Conservation (phyloP, 2,113 vertebrate genomes). For the Mobula birostris region DNA sequence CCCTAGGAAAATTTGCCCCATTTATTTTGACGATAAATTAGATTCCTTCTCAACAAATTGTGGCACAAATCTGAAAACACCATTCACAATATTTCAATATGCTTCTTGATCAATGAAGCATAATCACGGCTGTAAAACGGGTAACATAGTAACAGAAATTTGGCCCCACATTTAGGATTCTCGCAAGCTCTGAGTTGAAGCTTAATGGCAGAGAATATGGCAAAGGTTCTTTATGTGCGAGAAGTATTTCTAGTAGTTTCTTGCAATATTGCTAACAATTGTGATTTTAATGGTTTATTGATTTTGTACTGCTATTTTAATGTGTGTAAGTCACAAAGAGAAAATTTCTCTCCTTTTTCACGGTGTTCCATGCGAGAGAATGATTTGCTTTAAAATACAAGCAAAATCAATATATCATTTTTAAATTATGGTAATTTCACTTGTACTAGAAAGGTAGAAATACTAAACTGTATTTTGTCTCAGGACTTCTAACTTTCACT, state of each 20-base stretch:
- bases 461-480: background rate
- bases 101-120: too few relatives aligned
- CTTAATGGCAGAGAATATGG: background rate
- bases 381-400: background rate
- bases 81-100: too few relatives aligned
- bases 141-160: too few relatives aligned
- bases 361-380: background rate
- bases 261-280: background rate
- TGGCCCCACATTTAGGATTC: too few relatives aligned
- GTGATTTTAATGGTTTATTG: constrained; percentile 2
- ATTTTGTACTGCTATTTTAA: background rate
- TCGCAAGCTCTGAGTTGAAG: background rate
- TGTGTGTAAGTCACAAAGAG: background rate
- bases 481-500: background rate
- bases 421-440: background rate
- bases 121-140: too few relatives aligned
- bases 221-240: background rate
- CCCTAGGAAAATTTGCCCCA: background rate
- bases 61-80: too few relatives aligned
- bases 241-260: background rate
- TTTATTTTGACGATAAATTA: background rate
- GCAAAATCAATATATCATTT: background rate
- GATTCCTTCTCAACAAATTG: too few relatives aligned
- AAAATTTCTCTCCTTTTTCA: background rate
- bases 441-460: background rate